Evolutionary conservation across 2,888 invertebrate genomes (phyloP), one percentile per base, ranked within the genome.

Genomic region (Blastobasis lacticolella): DNA sequence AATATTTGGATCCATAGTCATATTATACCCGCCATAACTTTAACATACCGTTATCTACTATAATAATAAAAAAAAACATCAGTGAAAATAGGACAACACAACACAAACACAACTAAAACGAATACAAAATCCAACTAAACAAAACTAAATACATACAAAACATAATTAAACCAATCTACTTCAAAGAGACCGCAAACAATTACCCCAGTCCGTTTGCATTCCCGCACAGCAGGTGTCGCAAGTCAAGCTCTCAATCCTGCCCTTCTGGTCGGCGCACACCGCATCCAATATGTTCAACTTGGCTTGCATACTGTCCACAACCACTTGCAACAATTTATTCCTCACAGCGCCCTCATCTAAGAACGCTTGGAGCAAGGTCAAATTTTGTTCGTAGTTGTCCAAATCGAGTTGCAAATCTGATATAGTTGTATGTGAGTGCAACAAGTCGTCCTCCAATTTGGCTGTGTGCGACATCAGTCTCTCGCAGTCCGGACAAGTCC

Each of bases 121-220:
- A 43, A 55, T 55, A 58, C 51, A 57, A 49, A 50, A 44, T 38
- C 53, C 46, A n/a, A 52, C 45, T 52, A 52, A 49, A 54, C 54
- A 41, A 49, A 53, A 50, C 47, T 53, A 45, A 52, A 53, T 49
- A 46, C 50, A 54, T 42, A 53, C 6, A 38, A 55, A 44, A 44
- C 54, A 46, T 45, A 56, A 48, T 54, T 49, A 56, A 38, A 58
- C 51, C 61, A 58, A 54, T 54, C 59, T 56, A 65, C 60, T 8
- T 49, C 53, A 47, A 48, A 46, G 56, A 50, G 48, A 50, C 10
- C 50, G 48, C 23, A 40, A 58, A 67, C 70, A 60, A 54, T 69
- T 75, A 75, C 75, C 75, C 57, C 58, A 52, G 6, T 69, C 67
- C 46, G 77, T 77, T 55, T 81, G 81, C 53, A 69, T 69, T 59